These are phyloP conservation scores for Carettochelys insculpta DNA, from an alignment of 2,113 vertebrate species.

Conservation along the genomic window DNA sequence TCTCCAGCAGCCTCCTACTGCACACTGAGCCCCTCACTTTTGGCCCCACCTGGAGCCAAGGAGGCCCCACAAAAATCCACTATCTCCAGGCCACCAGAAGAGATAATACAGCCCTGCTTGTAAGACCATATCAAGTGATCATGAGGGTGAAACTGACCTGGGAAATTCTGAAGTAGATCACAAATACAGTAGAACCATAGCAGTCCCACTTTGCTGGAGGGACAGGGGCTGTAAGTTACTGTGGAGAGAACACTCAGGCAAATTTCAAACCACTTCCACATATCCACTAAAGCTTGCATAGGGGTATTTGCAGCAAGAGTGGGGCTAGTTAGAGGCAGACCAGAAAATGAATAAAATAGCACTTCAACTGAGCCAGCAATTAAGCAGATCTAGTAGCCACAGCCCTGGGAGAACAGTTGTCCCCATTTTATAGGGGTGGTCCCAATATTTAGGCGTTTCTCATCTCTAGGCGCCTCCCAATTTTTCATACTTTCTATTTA, in stretches of 20 bases:
- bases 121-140: neutral
- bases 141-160: neutral
- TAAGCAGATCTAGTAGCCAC: slow-evolving; percentile 7
- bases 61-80: too few relatives aligned
- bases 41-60: too few relatives aligned
- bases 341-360: neutral
- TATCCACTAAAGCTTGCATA: neutral
- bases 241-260: neutral
- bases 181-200: neutral
- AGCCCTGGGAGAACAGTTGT: neutral
- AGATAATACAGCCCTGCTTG: too few relatives aligned
- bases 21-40: too few relatives aligned
- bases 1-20: too few relatives aligned
- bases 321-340: neutral
- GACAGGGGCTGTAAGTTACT: neutral
- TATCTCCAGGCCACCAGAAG: too few relatives aligned
- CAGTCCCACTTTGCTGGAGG: neutral
- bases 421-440: neutral
- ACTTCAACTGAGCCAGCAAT: neutral
- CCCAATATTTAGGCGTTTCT: neutral
- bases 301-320: neutral
- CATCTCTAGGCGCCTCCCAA: neutral
- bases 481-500: neutral
- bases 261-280: slow-evolving; percentile 45
- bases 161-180: neutral